Evolutionary conservation across 2,888 invertebrate genomes (phyloP), one percentile per base, ranked within the genome.

Genomic region (Hipparchia sbordonii): DNA sequence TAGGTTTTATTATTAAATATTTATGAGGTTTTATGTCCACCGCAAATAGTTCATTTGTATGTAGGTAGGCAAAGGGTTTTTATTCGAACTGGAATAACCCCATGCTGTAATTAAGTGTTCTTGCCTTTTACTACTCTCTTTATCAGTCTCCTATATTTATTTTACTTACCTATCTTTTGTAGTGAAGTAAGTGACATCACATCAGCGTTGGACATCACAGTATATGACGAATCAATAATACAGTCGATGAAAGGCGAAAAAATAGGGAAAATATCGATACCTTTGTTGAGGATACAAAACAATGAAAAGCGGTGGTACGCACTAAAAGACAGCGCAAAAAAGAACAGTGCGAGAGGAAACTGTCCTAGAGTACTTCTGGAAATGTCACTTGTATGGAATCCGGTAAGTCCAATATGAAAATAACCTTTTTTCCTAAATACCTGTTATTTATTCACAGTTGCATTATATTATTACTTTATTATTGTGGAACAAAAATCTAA

Each of bases 341-440:
- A 87, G 71, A 78, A 84, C 33, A 84, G 83, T 51, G 89, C 89
- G 0, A 89, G 86, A 75, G 91, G 91, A 5, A 89, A 89, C 79
- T 89, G 89, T 39, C 91, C 93, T 0, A 85, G 91, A 77, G 86
- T 93, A 75, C 82, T 89, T 56, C 75, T 93, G 74, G 91, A 93
- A 81, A 92, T 93, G 91, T 88, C 90, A 12, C 79, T 93, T 6
- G 89, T 84, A 23, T 93, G 92, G 92, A 93, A 93, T 79, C 92
- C 93, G 81, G 93, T 93, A 82, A 87, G 82, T 80, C 12, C 10
- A 52, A 12, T 13, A 4, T 4, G 62, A n/a, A 52, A 5, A 60
- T 39, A 60, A 39, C 39, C 39, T 39, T 39, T 4, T 39, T 39
- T 4, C 39, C 39, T 39, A 23, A 23, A 5, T 39, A 39, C 39